A percentile compares a stretch with the other conserved stretches of the same genome.
Evolutionary conservation across 2,113 vertebrate genomes (phyloP).

Genomic region (Lampris incognitus): DNA sequence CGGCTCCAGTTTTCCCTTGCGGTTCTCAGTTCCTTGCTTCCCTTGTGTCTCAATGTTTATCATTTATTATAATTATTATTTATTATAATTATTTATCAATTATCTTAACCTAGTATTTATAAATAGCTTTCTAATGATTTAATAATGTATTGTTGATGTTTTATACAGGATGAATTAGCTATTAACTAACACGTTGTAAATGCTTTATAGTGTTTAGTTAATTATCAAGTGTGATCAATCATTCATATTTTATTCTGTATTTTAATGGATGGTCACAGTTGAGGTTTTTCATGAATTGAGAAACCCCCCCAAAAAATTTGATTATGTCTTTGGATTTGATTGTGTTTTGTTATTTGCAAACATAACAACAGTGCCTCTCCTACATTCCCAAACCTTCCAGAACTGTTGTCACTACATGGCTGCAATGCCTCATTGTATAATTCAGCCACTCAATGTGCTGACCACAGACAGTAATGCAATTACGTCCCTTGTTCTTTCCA

Average conservation of each 20-base stretch:
- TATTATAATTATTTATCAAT: no score
- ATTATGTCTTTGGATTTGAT: background rate
- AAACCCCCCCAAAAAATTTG: background rate
- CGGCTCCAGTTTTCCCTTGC: no score
- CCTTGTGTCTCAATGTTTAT: no score
- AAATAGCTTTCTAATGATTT: no score
- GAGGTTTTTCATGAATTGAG: background rate
- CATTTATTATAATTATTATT: no score
- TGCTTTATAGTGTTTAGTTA: no score
- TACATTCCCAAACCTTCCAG: slow-evolving; percentile 10
- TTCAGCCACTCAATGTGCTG: slow-evolving; percentile 20
- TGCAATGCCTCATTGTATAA: slow-evolving; percentile 38
- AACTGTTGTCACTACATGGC: slow-evolving; percentile 32
- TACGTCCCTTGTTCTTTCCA: background rate
- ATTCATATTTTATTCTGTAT: background rate
- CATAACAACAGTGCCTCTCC: slow-evolving; percentile 10
- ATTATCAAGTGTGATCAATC: no score
- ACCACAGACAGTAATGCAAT: slow-evolving; percentile 19
- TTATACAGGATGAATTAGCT: no score
- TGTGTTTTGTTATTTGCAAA: background rate
- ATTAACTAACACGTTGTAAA: no score
- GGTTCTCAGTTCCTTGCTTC: no score
- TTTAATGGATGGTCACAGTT: background rate
- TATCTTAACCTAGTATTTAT: no score
- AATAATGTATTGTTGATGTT: no score